phyloP scores from a whole-genome alignment of 1,140 invertebrate species.

The Drosophila ananassae region DNA sequence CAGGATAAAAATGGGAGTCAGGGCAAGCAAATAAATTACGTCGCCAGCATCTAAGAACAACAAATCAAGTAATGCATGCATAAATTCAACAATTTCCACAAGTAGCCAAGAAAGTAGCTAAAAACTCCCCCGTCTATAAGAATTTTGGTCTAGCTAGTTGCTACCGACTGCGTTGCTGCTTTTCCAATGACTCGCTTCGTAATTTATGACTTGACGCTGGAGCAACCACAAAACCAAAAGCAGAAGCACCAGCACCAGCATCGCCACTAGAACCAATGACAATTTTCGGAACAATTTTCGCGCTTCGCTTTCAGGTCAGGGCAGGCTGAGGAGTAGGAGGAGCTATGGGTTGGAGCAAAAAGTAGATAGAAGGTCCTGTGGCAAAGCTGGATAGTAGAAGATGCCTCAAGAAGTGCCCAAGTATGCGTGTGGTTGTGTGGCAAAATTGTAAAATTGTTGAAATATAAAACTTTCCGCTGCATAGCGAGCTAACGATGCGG shows the following conservation, averaged over 20 bases:
- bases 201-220: slow-evolving; percentile 76
- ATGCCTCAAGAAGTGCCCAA: slow-evolving; percentile 27
- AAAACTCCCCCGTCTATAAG: slow-evolving; percentile 24
- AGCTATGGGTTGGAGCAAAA: background rate
- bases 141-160: background rate
- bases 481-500: slow-evolving; percentile 83
- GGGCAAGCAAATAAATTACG: slow-evolving; percentile 70
- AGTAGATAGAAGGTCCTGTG: background rate
- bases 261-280: slow-evolving; percentile 58
- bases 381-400: background rate
- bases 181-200: slow-evolving; percentile 78
- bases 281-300: slow-evolving; percentile 81
- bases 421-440: slow-evolving; percentile 29
- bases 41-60: slow-evolving; percentile 61
- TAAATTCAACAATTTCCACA: slow-evolving; percentile 74
- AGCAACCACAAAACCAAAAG: slow-evolving; percentile 54
- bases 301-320: slow-evolving; percentile 22
- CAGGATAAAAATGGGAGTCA: slow-evolving; percentile 6
- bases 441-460: slow-evolving; percentile 74
- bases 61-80: slow-evolving; percentile 80
- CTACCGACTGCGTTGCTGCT: slow-evolving; percentile 49
- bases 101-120: slow-evolving; percentile 70
- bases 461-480: slow-evolving; percentile 83
- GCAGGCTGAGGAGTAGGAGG: background rate
- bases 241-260: slow-evolving; percentile 22